Conservation (phyloP, 2,113 vertebrate species). For the Ardeotis arabs region DNA sequence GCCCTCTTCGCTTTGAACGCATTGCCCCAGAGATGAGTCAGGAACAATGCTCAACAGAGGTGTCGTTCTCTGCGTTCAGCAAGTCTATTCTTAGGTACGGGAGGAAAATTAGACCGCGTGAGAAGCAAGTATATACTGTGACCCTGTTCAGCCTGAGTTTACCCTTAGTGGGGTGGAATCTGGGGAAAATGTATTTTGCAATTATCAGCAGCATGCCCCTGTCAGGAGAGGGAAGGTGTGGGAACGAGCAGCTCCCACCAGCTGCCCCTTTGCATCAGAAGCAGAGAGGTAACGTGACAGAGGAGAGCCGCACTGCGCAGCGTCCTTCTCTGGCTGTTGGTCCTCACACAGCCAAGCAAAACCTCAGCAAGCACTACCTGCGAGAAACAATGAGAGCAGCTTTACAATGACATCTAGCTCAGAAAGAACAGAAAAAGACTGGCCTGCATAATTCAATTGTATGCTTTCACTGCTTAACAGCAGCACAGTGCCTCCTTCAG, state of each 20-base stretch:
- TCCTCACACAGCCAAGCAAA: background rate
- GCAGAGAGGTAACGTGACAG: rapidly evolving
- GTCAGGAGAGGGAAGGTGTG: background rate
- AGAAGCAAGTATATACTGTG: background rate
- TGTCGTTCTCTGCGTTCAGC: background rate
- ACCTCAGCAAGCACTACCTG: background rate
- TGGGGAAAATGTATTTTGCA: background rate
- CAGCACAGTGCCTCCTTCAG: background rate
- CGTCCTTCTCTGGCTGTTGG: background rate
- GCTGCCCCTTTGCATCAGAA: background rate
- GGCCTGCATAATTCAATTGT: background rate
- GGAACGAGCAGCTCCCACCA: background rate
- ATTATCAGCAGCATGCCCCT: background rate
- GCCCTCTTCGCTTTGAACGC: background rate
- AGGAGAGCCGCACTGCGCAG: background rate
- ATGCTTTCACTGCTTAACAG: background rate
- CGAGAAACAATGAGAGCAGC: background rate
- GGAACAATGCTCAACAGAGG: background rate
- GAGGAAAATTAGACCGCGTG: background rate
- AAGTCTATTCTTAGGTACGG: background rate
- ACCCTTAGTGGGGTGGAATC: background rate
- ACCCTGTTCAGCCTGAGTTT: background rate
- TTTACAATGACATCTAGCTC: background rate
- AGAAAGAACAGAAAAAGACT: background rate
- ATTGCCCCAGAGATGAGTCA: background rate